Conservation (phyloP, 2,888 invertebrate genomes). For the Venustoraphidia nigricollis region DNA sequence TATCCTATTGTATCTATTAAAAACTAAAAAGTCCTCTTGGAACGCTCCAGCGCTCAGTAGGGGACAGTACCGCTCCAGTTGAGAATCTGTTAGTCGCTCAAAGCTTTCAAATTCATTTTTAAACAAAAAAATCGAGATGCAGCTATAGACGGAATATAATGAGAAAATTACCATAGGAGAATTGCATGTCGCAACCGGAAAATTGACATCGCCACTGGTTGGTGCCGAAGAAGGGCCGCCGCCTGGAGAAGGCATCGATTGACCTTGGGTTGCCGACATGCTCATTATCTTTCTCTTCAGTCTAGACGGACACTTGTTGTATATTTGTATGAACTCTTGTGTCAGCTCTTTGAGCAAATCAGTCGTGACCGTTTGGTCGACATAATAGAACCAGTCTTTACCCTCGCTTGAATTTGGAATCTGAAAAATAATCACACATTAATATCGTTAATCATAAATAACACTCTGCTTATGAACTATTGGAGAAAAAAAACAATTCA, state of each 20-base stretch:
- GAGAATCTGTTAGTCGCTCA: no score
- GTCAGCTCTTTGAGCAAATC: slow-evolving; percentile 74
- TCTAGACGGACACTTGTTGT: slow-evolving; percentile 84
- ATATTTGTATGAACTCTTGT: slow-evolving; percentile 79
- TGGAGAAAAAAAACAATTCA: no score
- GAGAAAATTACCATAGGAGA: slow-evolving; percentile 3
- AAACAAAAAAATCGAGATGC: background rate
- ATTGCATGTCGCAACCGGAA: background rate
- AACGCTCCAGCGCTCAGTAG: no score
- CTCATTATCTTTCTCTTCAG: slow-evolving; percentile 81
- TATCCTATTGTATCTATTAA: no score
- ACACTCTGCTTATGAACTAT: no score
- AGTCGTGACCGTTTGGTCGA: slow-evolving; percentile 76
- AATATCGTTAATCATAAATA: no score
- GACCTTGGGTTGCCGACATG: slow-evolving; percentile 31
- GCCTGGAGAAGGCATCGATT: slow-evolving; percentile 20
- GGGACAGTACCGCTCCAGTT: no score
- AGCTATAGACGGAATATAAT: background rate
- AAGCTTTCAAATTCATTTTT: no score
- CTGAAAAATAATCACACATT: slow-evolving; percentile 27
- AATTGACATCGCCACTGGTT: background rate
- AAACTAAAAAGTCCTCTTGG: no score
- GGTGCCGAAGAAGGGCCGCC: background rate
- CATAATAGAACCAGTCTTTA: slow-evolving; percentile 89
- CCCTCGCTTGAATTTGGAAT: slow-evolving; percentile 91